A percentile compares a stretch with the other conserved stretches of the same genome.
phyloP scores from a whole-genome alignment of 2,113 vertebrate species.

The Lanius ludovicianus region DNA sequence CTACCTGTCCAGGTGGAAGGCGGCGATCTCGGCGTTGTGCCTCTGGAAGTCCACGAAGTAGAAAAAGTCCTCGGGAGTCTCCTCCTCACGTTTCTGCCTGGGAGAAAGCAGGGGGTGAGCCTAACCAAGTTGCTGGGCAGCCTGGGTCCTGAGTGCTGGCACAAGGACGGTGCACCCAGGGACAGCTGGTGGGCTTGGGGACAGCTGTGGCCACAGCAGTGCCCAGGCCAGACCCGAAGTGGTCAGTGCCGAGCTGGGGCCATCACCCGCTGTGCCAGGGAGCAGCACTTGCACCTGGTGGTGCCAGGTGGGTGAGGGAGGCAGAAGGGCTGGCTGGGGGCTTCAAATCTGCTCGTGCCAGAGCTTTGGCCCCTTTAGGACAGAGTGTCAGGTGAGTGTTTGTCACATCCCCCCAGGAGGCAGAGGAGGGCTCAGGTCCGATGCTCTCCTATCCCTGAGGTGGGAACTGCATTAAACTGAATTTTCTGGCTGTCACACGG shows the following conservation, averaged over 20 bases:
- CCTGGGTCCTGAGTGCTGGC: accelerated
- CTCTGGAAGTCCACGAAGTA: slow-evolving; percentile 96
- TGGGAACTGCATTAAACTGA: not conserved
- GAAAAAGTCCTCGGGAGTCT: slow-evolving; percentile 91
- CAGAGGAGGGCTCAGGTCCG: not conserved
- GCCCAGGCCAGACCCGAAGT: not conserved
- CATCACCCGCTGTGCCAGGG: accelerated
- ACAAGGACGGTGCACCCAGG: not conserved
- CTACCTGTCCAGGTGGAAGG: slow-evolving; percentile 96
- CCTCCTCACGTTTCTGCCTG: slow-evolving; percentile 91
- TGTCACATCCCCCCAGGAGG: accelerated
- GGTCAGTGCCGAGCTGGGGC: not conserved
- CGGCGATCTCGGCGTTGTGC: slow-evolving; percentile 96
- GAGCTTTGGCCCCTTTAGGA: not conserved
- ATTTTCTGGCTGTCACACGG: not conserved
- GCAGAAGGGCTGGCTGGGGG: not conserved
- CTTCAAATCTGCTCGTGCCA: not conserved
- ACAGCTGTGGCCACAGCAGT: not conserved
- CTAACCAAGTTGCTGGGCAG: not conserved
- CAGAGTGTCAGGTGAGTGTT: not conserved
- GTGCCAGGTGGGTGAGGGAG: not conserved
- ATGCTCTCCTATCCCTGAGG: not conserved
- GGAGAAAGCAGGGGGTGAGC: not conserved
- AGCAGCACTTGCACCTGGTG: not conserved
- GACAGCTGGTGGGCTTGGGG: not conserved